Conservation (phyloP, 2,888 invertebrate species). For the Amblyjoppa proteus region DNA sequence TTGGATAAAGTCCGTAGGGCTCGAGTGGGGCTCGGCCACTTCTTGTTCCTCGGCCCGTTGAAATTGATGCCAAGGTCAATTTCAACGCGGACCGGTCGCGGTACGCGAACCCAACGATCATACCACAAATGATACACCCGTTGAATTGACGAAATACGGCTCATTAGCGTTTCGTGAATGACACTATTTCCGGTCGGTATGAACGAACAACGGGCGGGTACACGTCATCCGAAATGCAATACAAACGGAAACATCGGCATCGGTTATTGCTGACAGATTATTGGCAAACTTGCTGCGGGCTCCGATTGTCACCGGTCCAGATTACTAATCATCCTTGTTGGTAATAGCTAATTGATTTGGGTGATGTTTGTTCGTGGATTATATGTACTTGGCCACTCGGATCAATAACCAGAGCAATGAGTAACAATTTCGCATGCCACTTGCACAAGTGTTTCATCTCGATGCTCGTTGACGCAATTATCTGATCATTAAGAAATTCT, state of each 20-base stretch:
- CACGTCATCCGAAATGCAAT: not conserved
- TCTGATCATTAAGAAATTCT: not conserved
- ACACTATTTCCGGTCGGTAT: not conserved
- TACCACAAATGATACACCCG: not conserved
- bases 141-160: conserved; percentile 9
- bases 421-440: not conserved
- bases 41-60: conserved; percentile 54
- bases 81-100: conserved; percentile 11
- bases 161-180: not conserved
- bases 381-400: not conserved
- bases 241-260: not conserved
- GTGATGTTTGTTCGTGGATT: not conserved
- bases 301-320: not conserved
- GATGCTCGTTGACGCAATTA: not conserved
- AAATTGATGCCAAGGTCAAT: conserved; percentile 74
- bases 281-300: conserved; percentile 2
- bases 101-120: conserved; percentile 25
- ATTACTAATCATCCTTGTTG: not conserved
- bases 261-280: conserved; percentile 12
- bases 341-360: not conserved
- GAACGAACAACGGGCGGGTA: not conserved
- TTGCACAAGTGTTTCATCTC: not conserved
- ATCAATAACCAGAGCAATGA: not conserved
- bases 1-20: conserved; percentile 43
- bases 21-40: conserved; percentile 36